Percentiles rank a stretch among this genome's conserved stretches.
Evolutionary conservation across 2,797 vertebrate genomes (phyloP).

Genomic region (Pyrocephalus nanus): DNA sequence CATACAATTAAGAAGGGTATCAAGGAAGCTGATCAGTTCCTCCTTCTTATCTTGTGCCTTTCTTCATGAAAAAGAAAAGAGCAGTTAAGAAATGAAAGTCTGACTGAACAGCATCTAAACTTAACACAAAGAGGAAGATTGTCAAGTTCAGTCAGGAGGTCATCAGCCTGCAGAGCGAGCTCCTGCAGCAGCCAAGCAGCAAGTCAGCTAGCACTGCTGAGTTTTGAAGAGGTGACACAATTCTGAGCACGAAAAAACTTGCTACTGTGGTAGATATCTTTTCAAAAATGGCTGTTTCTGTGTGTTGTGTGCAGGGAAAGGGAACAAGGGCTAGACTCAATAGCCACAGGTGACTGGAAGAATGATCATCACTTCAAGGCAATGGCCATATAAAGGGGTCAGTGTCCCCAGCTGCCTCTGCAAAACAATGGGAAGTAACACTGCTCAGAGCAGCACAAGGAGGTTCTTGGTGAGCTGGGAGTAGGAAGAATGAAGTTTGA

Average conservation of each 20-base stretch:
- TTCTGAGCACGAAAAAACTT: neutral
- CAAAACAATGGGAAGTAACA: neutral
- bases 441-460: neutral
- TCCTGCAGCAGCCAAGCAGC: neutral
- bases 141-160: neutral
- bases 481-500: neutral
- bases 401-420: neutral
- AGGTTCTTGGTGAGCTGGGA: neutral
- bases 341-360: neutral
- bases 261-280: neutral
- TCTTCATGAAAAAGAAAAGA: constrained; percentile 22
- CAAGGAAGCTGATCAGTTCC: constrained; percentile 26
- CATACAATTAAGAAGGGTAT: constrained; percentile 29
- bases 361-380: rapidly evolving
- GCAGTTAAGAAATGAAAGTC: neutral
- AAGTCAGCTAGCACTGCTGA: neutral
- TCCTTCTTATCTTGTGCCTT: constrained; percentile 34
- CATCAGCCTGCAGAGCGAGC: neutral
- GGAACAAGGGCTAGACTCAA: neutral
- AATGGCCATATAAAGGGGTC: neutral
- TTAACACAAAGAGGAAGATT: neutral
- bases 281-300: neutral
- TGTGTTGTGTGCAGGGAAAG: neutral
- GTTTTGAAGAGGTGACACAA: neutral
- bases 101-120: neutral